Evolutionary conservation across 2,888 invertebrate species (phyloP), one percentile per base, ranked within the genome.

Genomic region (Aquatica leii): DNA sequence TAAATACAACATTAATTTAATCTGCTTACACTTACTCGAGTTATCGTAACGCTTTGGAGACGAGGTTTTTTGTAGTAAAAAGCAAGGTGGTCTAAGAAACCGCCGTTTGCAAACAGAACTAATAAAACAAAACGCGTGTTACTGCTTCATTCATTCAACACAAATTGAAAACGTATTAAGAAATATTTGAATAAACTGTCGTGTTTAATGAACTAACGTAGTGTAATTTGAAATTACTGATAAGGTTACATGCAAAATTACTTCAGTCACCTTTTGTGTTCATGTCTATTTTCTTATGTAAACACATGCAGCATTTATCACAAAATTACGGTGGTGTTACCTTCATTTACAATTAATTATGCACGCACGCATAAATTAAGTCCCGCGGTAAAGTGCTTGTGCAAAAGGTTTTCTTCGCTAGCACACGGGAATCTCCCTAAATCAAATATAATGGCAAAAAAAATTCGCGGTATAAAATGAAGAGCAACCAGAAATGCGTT

Each of bases 261-360:
- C 41, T 46, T 59, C 24, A 24, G 52, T 37, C 59, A 59, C 59
- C 59, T 52, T 59, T 52, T 50, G 51, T 51, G 49, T 41, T 50
- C 41, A 31, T 37, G 21, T 50, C 58, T n/a, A 31, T 41, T 58
- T 56, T 57, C 12, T 49, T 50, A 48, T 11, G 15, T 40, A 50
- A 59, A 52, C 52, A 21, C 48, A 57, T 57, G 49, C 57, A 57
- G 14, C 21, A 11, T 40, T n/a, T 40, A 24, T 24, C 24, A 24
- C 24, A 24, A 24, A 24, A 24, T 24, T 24, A 24, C 24, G 24
- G 24, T 24, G 24, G 40, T 14, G 40, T 40, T 40, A 14, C 40
- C 41, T 17, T 31, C 24, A 41, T n/a, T 43, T n/a, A 20, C 43
- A 54, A 54, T 54, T 54, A 54, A 24, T 41, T 43, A 24, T 54